These are phyloP conservation scores for Eulemur mongoz DNA, from an alignment of 2,797 vertebrate species.

Conservation along the genomic window DNA sequence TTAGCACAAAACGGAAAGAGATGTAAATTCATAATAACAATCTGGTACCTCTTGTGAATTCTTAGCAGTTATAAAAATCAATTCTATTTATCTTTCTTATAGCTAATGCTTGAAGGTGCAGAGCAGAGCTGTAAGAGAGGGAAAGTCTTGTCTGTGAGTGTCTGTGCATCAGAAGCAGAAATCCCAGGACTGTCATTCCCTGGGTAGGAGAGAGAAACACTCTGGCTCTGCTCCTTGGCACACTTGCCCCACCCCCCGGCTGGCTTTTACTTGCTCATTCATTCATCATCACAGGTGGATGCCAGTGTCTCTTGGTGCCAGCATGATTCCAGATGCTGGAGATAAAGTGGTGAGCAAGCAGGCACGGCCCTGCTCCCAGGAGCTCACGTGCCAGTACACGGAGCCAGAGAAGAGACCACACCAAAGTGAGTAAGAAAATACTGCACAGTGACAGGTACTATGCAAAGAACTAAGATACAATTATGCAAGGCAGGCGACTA, in stretches of 20 bases:
- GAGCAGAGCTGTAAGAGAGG: background rate
- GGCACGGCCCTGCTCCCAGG: rapidly evolving
- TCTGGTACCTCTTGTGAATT: background rate
- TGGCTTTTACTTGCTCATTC: background rate
- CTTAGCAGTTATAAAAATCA: background rate
- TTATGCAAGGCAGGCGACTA: background rate
- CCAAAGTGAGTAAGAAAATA: rapidly evolving
- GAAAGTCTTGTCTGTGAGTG: background rate
- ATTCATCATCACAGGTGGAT: no score
- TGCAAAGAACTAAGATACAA: background rate
- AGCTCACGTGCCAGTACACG: background rate
- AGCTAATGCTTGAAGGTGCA: no score
- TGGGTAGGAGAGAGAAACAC: rapidly evolving
- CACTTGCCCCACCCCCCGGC: rapidly evolving
- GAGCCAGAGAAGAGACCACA: background rate
- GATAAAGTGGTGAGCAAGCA: background rate
- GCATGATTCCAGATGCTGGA: background rate
- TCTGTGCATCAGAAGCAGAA: background rate
- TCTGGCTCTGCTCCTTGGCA: no score
- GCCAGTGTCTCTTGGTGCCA: no score
- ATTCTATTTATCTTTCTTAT: background rate
- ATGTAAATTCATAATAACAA: background rate
- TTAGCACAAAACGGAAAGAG: background rate
- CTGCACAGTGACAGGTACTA: rapidly evolving
- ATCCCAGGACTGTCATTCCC: rapidly evolving